Evolutionary conservation across 2,888 invertebrate genomes (phyloP), one percentile per base, ranked within the genome.

Genomic region (Monoplex corrugatus): DNA sequence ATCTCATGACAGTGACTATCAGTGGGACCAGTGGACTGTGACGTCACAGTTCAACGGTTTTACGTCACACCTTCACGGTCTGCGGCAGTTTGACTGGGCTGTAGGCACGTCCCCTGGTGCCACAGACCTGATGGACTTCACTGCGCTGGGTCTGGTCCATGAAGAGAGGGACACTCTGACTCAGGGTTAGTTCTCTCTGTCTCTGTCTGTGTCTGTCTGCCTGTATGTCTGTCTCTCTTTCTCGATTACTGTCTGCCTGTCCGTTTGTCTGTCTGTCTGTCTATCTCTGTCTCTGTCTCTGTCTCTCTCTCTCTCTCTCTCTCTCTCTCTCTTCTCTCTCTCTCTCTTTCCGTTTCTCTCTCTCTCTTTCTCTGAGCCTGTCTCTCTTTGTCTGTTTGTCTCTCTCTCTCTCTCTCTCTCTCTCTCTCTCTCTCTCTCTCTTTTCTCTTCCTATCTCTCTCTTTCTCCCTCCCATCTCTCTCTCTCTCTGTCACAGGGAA

Each of bases 41-140:
- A 92, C 93, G 3, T 89, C 92, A 2, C 91, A 92, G 89, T 94
- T 93, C 90, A 28, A n/a, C 0, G 89, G 93, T 16, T 94, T 93
- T 86, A 89, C 91, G 50, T 93, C 93, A 85, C 90, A 91, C 63
- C 87, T 91, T 23, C 90, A 93, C 87, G 94, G 94, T 19, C 89
- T 94, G 28, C 90, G 89, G 72, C 85, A 86, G 45, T 93, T 92
- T 89, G 93, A 92, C 85, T 93, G 93, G 94, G 93, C 93, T 13
- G 90, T 94, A 8, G 94, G 94, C 1, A 93, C 93, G 0, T 86
- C 88, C 45, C 92, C 93, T 43, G 91, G 91, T 32, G 91, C 86
- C 1, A 93, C 93, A 82, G 93, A 94, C 35, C 87, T 93, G 19
- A 90, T 92, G 90, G 92, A 93, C 13, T 93, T 92, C 87, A 91